Evolutionary conservation across 1,140 invertebrate genomes (phyloP).

Genomic region (Cheumatopsyche charites): DNA sequence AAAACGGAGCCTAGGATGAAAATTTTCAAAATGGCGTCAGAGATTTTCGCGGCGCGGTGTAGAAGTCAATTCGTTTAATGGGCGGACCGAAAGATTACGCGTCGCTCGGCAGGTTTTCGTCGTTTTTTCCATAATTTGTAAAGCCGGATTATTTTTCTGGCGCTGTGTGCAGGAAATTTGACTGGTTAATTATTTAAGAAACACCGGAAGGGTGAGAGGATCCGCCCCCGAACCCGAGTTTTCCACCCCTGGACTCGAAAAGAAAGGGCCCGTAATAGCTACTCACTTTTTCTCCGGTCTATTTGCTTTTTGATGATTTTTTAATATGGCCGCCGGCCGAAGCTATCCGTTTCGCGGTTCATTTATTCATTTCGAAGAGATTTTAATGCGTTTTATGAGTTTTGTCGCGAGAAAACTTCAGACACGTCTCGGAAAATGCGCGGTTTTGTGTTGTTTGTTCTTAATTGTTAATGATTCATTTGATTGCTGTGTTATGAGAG

Average conservation of each 20-base stretch:
- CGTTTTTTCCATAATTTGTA: slow-evolving; percentile 44
- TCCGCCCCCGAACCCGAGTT: no score
- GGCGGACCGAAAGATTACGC: slow-evolving; percentile 30
- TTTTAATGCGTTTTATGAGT: slow-evolving; percentile 1
- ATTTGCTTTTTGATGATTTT: slow-evolving; percentile 26
- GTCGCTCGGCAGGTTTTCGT: slow-evolving; percentile 34
- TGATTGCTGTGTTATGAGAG: no score
- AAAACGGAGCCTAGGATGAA: no score
- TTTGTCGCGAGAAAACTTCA: background rate
- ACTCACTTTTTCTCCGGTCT: no score
- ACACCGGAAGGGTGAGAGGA: slow-evolving; percentile 15
- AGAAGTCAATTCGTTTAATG: slow-evolving; percentile 39
- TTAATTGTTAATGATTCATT: no score
- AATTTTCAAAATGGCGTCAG: no score
- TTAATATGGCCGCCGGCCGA: slow-evolving; percentile 10
- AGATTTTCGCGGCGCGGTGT: slow-evolving; percentile 9
- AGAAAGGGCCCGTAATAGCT: no score
- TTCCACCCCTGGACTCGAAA: no score
- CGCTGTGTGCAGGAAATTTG: slow-evolving; percentile 47
- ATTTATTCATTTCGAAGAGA: background rate
- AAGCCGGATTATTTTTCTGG: slow-evolving; percentile 46
- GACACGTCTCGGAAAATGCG: no score
- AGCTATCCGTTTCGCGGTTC: background rate
- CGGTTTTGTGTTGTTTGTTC: no score
- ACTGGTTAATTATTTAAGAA: slow-evolving; percentile 43